Evolutionary conservation across 2,888 invertebrate genomes (phyloP).

Genomic region (Mermis nigrescens): DNA sequence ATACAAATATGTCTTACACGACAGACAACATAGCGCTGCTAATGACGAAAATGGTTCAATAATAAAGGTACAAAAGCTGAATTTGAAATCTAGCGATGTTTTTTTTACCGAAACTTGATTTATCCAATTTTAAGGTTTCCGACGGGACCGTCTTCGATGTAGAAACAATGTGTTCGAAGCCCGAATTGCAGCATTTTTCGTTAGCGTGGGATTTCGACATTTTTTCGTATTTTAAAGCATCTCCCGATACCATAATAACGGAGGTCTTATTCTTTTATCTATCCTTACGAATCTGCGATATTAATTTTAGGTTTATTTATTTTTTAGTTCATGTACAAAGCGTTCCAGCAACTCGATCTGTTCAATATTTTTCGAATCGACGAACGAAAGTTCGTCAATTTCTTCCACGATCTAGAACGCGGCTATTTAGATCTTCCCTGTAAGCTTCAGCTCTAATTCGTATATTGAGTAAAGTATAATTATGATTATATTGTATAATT

Average conservation of each 20-base stretch:
- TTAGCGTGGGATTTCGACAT: conserved; percentile 42
- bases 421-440: conserved; percentile 45
- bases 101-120: too few relatives aligned
- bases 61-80: too few relatives aligned
- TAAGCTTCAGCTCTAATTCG: conserved; percentile 26
- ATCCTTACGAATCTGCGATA: too few relatives aligned
- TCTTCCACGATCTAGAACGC: conserved; percentile 42
- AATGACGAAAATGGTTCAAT: too few relatives aligned
- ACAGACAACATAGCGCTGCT: too few relatives aligned
- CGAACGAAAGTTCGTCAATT: conserved; percentile 41
- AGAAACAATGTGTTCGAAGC: conserved; percentile 27
- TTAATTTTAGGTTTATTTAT: too few relatives aligned
- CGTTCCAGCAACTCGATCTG: conserved; percentile 42
- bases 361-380: conserved; percentile 44
- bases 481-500: too few relatives aligned
- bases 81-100: too few relatives aligned
- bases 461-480: too few relatives aligned
- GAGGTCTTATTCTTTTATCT: too few relatives aligned
- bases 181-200: conserved; percentile 30
- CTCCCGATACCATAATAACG: conserved; percentile 38
- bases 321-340: conserved; percentile 40
- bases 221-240: conserved; percentile 37
- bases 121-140: conserved; percentile 6
- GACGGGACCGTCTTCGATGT: conserved; percentile 24
- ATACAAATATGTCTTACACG: too few relatives aligned